Evolutionary conservation across 2,113 vertebrate genomes (phyloP).

Genomic region (Variabilichromis moorii): DNA sequence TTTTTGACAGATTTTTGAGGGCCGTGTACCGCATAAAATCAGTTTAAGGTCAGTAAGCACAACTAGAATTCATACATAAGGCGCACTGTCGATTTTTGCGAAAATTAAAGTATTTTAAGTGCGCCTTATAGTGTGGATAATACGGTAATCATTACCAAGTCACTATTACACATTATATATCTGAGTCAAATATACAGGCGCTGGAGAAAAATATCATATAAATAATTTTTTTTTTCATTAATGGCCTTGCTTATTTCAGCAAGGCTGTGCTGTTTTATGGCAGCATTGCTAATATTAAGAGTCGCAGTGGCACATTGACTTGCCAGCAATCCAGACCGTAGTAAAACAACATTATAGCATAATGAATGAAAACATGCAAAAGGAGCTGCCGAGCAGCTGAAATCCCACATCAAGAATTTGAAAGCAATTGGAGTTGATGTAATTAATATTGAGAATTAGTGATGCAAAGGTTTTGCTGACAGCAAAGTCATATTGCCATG

Average conservation of each 20-base stretch:
- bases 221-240: background rate
- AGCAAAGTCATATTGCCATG: background rate
- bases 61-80: background rate
- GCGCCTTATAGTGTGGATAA: background rate
- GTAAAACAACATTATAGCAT: background rate
- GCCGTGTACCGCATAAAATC: accelerated
- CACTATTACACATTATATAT: background rate
- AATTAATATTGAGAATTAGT: background rate
- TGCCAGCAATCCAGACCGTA: background rate
- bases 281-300: background rate
- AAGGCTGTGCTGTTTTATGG: background rate
- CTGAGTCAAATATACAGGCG: accelerated
- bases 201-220: background rate
- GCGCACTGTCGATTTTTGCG: accelerated
- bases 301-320: accelerated
- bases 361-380: background rate
- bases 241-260: background rate
- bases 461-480: background rate
- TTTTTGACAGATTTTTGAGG: background rate
- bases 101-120: background rate
- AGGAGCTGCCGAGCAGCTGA: background rate
- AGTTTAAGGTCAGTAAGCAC: background rate
- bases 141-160: background rate
- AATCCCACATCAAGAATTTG: background rate
- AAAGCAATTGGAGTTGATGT: background rate